These are phyloP conservation scores for Lepilemur ruficaudatus DNA, from an alignment of 2,797 vertebrate species.

Conservation along the genomic window DNA sequence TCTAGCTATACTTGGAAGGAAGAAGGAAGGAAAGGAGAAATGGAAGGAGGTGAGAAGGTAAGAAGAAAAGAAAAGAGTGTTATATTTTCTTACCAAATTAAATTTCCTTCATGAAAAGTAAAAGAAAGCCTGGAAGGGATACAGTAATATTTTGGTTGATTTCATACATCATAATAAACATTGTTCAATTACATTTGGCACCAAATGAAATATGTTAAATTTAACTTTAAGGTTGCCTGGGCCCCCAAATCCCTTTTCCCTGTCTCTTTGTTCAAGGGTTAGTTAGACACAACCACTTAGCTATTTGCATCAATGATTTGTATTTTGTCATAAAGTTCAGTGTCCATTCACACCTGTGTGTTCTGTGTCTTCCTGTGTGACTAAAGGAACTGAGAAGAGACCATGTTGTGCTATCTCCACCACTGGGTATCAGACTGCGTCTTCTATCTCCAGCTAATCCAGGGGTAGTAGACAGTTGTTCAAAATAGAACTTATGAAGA, in stretches of 20 bases:
- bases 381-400: not conserved
- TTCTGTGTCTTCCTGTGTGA: not conserved
- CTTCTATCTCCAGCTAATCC: not conserved
- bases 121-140: not conserved
- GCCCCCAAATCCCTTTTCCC: not conserved
- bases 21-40: not conserved
- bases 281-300: not conserved
- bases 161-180: not conserved
- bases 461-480: not conserved
- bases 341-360: not conserved
- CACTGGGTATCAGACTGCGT: not conserved
- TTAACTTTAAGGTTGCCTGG: not conserved
- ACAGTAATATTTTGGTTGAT: not conserved
- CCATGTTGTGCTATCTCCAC: not conserved
- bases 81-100: not conserved
- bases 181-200: not conserved
- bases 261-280: not conserved
- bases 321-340: not conserved
- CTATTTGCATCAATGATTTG: not conserved
- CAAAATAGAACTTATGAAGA: not conserved
- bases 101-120: not conserved
- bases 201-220: not conserved
- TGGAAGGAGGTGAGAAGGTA: not conserved
- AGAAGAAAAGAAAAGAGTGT: not conserved
- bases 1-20: not conserved